Base-by-base conservation (phyloP, 2,797 vertebrate genomes). In the Sebastes diaconus region DNA sequence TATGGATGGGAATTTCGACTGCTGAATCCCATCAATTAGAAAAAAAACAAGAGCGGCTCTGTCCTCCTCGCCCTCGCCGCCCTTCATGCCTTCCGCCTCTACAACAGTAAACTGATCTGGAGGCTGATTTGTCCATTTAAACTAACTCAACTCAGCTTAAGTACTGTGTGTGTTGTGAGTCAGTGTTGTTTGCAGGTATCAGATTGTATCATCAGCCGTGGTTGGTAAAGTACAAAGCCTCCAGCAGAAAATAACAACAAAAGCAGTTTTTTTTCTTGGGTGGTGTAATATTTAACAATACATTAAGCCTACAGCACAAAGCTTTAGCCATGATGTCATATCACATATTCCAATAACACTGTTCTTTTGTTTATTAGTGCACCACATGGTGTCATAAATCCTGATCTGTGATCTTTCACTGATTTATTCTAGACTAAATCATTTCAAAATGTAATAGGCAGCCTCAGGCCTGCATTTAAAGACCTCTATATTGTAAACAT, bases 21-120 rank as follows among this genome's bases (percentile, higher is more conserved):
- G 80, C 86, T 85, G 82, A 84, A 87, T 92, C 86, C 77, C 83
- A 85, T 88, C 79, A 90, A 84, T 93, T 94, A 89, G 58, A 81
- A 89, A 87, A 52, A 74, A 79, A 80, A 93, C 93, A 95, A 88
- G 75, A 84, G 83, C 13, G 32, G 18, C 84, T 91, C 89, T 94
- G 93, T 94, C 69, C 72, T 85, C 58, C 2, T 74, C 57, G 81
- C 61, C 59, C 77, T 76, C 22, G 12, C 50, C 30, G 4, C 67
- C 59, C 76, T 71, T 78, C 73, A 78, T 85, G 87, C 78, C 75
- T 84, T 84, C 83, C 81, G 66, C 57, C 58, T 84, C 65, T 63
- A 71, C 74, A 83, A 81, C 75, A 80, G 73, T 25, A 71, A 87
- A 73, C 68, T 42, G 57, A 87, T 90, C 59, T 68, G 55, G 39